Percentiles rank a stretch among this genome's conserved stretches.
phyloP scores from a whole-genome alignment of 53 echinoderm and acorn worm genomes.

The Echinometra lucunter region DNA sequence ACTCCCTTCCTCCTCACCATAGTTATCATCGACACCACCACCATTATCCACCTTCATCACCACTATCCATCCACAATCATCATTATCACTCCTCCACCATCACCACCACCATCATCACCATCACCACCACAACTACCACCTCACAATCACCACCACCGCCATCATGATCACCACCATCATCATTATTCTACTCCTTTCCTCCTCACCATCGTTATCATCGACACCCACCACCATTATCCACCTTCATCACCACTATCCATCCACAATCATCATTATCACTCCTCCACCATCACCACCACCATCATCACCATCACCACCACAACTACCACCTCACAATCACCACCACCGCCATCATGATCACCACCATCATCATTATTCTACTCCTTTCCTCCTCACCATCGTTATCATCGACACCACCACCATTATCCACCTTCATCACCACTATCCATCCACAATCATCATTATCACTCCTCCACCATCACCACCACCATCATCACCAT shows the following conservation, averaged over 20 bases:
- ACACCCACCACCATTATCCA: not conserved
- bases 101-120: not conserved
- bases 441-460: not conserved
- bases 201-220: not conserved
- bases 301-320: not conserved
- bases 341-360: not conserved
- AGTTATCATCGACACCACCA: not conserved
- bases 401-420: not conserved
- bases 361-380: not conserved
- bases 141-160: not conserved
- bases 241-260: not conserved
- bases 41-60: not conserved
- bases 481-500: not conserved
- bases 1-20: not conserved
- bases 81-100: not conserved
- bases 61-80: not conserved
- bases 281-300: not conserved
- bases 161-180: not conserved
- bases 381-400: not conserved
- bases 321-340: not conserved
- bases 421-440: not conserved
- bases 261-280: not conserved
- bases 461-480: not conserved
- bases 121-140: not conserved
- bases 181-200: not conserved